Evolutionary conservation across 1,140 invertebrate species (phyloP).

Genomic region (Drosophila navojoa): DNA sequence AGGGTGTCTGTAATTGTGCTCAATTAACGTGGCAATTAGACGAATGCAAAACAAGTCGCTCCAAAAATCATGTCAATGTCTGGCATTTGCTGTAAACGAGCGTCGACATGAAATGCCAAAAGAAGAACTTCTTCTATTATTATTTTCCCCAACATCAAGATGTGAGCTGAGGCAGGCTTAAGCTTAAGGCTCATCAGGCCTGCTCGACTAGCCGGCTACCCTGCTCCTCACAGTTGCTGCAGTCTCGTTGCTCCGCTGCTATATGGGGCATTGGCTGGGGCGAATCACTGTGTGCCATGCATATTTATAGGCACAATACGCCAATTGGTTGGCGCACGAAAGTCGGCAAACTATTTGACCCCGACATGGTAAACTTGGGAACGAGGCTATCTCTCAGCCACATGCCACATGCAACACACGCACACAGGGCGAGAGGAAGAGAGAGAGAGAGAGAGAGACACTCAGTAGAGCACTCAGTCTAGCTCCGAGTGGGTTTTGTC

Average conservation of each 20-base stretch:
- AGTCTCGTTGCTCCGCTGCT: neutral
- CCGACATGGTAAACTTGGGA: constrained; percentile 81
- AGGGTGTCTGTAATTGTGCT: constrained; percentile 56
- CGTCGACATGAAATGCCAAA: constrained; percentile 61
- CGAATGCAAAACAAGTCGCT: constrained; percentile 34
- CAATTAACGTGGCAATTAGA: constrained; percentile 72
- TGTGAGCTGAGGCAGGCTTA: neutral
- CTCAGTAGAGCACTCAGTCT: neutral
- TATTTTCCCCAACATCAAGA: constrained; percentile 4
- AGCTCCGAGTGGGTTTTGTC: neutral
- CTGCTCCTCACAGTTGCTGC: neutral
- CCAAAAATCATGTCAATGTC: constrained; percentile 75
- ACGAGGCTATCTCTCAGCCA: constrained; percentile 62
- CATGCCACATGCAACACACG: constrained; percentile 42
- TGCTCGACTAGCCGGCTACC: constrained; percentile 2
- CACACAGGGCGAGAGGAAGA: neutral
- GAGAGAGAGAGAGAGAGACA: too few species aligned
- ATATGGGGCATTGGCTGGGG: constrained; percentile 25
- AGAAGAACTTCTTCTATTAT: too few species aligned
- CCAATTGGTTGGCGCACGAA: constrained; percentile 74
- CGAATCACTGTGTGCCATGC: constrained; percentile 48
- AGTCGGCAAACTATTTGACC: constrained; percentile 70
- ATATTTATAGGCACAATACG: constrained; percentile 55
- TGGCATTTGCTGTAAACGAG: constrained; percentile 69
- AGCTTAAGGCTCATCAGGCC: neutral